These are phyloP conservation scores for Synaphobranchus kaupii DNA, from an alignment of 2,797 vertebrate genomes.

Conservation along the genomic window DNA sequence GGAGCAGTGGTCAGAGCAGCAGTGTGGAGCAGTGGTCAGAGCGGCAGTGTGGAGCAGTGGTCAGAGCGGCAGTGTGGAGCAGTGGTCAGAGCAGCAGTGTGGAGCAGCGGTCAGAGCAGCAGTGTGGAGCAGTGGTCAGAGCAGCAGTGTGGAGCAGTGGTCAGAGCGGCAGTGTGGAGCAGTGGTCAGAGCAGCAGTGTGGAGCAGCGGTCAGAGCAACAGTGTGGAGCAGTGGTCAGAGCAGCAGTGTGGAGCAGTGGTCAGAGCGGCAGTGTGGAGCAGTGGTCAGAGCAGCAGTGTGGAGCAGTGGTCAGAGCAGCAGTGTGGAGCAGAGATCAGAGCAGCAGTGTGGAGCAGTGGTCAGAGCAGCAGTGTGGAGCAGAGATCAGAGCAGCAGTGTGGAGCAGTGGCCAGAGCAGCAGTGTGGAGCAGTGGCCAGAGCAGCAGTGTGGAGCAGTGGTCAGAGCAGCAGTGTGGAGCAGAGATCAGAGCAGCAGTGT, in stretches of 20 bases:
- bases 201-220: background rate
- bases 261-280: background rate
- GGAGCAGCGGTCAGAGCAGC: background rate
- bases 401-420: background rate
- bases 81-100: background rate
- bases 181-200: background rate
- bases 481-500: background rate
- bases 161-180: background rate
- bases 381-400: background rate
- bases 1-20: background rate
- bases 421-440: constrained; percentile 7
- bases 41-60: background rate
- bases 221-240: background rate
- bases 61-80: too few species aligned
- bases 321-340: constrained; percentile 4
- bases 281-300: background rate
- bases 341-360: background rate
- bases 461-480: constrained; percentile 7
- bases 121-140: background rate
- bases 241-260: background rate
- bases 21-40: background rate
- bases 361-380: background rate
- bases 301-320: background rate
- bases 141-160: background rate
- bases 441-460: background rate